Evolutionary conservation across 2,113 vertebrate genomes (phyloP).

Genomic region (Atlantisia rogersi): DNA sequence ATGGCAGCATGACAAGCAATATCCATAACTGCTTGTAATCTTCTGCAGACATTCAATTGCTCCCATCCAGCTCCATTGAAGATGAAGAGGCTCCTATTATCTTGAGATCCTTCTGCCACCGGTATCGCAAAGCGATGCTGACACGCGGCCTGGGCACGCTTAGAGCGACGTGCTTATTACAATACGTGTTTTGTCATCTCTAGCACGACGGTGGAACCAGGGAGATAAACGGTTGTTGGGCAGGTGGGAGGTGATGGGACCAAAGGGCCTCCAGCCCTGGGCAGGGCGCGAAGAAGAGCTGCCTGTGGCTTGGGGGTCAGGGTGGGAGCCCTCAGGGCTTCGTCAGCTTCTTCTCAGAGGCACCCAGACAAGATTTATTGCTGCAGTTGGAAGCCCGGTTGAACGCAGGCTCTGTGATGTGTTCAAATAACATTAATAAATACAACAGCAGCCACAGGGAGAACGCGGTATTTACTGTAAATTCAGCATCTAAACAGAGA

Average conservation of each 20-base stretch:
- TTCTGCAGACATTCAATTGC: conserved; percentile 24
- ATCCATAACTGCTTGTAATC: conserved; percentile 61
- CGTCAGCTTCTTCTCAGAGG: background rate
- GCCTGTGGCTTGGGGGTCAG: background rate
- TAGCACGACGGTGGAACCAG: rapidly evolving
- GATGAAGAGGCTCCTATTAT: conserved; percentile 56
- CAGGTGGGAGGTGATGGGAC: background rate
- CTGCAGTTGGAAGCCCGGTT: background rate
- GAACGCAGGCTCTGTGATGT: rapidly evolving
- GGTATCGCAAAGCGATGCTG: conserved; percentile 36
- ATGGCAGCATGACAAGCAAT: conserved; percentile 65
- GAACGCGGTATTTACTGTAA: background rate
- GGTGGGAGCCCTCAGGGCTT: background rate
- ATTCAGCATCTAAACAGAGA: conserved; percentile 1
- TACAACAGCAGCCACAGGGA: background rate
- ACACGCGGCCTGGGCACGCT: conserved; percentile 4
- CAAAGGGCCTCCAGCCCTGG: rapidly evolving
- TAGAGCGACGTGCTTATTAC: background rate
- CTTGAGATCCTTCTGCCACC: conserved; percentile 43
- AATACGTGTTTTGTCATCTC: background rate
- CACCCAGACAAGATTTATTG: rapidly evolving
- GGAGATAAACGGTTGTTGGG: rapidly evolving
- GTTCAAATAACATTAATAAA: background rate
- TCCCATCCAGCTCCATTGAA: conserved; percentile 40
- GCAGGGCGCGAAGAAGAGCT: background rate